Percentiles rank a stretch among this genome's conserved stretches.
These are phyloP conservation scores for Aldabrachelys gigantea DNA, from an alignment of 2,113 vertebrate species.

Conservation along the genomic window DNA sequence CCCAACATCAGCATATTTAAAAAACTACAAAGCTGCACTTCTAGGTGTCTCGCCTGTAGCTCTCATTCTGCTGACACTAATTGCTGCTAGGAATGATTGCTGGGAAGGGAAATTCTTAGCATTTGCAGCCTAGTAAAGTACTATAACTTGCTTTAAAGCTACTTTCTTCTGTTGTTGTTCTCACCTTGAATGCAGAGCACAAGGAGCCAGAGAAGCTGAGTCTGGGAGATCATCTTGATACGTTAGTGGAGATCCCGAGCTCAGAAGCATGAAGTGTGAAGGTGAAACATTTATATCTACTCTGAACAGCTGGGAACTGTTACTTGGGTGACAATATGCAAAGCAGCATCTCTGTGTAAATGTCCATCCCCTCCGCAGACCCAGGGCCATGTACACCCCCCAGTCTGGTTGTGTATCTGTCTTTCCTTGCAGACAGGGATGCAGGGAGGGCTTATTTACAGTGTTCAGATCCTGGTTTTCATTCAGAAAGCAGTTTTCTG, in stretches of 20 bases:
- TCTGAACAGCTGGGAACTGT: neutral
- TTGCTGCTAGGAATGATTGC: neutral
- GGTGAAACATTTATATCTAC: neutral
- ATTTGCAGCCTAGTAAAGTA: fast-evolving
- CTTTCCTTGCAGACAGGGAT: no score
- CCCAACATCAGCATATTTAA: neutral
- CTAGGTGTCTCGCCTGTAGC: neutral
- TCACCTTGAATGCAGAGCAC: neutral
- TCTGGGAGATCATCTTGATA: neutral
- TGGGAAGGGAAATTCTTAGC: neutral
- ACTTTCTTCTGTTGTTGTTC: neutral
- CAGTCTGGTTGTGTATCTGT: no score
- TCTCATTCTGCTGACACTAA: neutral
- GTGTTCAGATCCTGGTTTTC: fast-evolving
- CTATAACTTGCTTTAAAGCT: neutral
- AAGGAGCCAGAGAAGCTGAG: neutral
- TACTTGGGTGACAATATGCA: neutral
- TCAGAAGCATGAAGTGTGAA: neutral
- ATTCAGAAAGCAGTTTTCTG: neutral
- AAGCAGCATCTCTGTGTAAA: neutral
- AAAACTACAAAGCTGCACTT: neutral
- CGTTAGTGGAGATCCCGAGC: neutral
- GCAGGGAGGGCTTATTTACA: neutral
- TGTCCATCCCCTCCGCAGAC: neutral
- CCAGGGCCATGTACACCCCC: no score